These are phyloP conservation scores for Syngnathoides biaculeatus DNA, from an alignment of 2,113 vertebrate species.

Conservation along the genomic window DNA sequence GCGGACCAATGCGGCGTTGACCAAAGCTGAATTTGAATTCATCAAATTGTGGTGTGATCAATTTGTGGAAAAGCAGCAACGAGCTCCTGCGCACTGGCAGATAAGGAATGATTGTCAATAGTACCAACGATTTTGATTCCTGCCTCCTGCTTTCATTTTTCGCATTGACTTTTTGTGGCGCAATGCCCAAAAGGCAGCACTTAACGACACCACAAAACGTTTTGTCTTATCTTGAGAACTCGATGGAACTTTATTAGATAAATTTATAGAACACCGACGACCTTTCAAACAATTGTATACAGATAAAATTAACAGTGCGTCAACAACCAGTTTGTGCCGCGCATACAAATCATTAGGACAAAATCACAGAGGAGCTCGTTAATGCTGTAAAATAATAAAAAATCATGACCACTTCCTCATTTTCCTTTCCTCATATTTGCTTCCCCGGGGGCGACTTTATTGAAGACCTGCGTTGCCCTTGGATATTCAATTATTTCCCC, in stretches of 20 bases:
- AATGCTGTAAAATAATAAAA: slow-evolving; percentile 46
- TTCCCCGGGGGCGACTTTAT: slow-evolving; percentile 49
- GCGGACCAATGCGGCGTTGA: not conserved
- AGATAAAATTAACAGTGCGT: slow-evolving; percentile 26
- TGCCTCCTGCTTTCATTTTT: not conserved
- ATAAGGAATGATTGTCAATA: not conserved
- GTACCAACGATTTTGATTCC: not conserved
- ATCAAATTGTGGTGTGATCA: not conserved
- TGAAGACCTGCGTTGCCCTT: slow-evolving; percentile 55
- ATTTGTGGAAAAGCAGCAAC: not conserved
- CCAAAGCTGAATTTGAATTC: not conserved
- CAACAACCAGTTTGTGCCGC: not conserved
- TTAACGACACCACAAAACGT: slow-evolving; percentile 14
- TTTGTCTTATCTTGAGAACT: slow-evolving; percentile 14
- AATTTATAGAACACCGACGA: slow-evolving; percentile 23
- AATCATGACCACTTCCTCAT: slow-evolving; percentile 46
- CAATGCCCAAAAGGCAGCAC: slow-evolving; percentile 6
- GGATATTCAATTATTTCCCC: slow-evolving; percentile 59
- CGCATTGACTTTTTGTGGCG: not conserved
- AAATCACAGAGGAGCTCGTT: slow-evolving; percentile 26
- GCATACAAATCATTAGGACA: slow-evolving; percentile 4
- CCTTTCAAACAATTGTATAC: slow-evolving; percentile 11
- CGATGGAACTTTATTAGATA: slow-evolving; percentile 21
- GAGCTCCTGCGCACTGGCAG: not conserved
- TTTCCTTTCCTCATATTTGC: slow-evolving; percentile 44